Percentiles rank a stretch among this genome's conserved stretches.
Conservation (phyloP, 2,797 vertebrate genomes). For the Lagodon rhomboides region DNA sequence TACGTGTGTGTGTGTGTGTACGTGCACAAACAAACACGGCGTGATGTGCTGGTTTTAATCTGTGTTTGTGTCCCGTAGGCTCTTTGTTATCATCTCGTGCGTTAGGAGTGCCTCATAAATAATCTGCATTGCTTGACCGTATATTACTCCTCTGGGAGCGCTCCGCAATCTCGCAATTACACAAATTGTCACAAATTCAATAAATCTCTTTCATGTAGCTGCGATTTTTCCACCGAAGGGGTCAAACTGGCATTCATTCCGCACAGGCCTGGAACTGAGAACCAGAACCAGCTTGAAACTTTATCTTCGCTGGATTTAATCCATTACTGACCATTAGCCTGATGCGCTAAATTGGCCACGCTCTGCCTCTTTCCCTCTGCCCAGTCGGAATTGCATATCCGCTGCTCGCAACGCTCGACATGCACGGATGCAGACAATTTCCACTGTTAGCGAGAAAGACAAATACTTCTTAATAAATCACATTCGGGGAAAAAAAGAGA, state of each 20-base stretch:
- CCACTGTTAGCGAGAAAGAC: too few relatives aligned
- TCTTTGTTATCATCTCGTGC: conserved; percentile 15
- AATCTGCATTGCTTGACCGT: neutral
- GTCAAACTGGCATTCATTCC: neutral
- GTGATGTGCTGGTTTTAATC: conserved; percentile 26
- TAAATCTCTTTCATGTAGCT: neutral
- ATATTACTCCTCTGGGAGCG: conserved; percentile 1
- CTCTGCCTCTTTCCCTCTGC: too few relatives aligned
- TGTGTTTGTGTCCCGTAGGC: neutral
- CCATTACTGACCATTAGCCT: neutral
- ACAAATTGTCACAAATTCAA: neutral
- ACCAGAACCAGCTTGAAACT: neutral
- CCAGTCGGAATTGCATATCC: too few relatives aligned
- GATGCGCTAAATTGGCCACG: neutral
- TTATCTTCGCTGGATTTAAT: neutral
- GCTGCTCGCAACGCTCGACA: neutral
- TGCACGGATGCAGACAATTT: neutral
- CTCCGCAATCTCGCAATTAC: neutral
- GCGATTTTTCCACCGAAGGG: neutral
- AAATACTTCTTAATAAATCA: neutral
- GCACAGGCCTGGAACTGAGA: neutral
- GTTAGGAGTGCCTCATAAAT: conserved; percentile 25
- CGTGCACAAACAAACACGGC: conserved; percentile 26
- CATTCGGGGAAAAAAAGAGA: neutral
- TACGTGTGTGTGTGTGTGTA: neutral